Conservation (phyloP, 2,113 vertebrate species). For the Notiomystis cincta region DNA sequence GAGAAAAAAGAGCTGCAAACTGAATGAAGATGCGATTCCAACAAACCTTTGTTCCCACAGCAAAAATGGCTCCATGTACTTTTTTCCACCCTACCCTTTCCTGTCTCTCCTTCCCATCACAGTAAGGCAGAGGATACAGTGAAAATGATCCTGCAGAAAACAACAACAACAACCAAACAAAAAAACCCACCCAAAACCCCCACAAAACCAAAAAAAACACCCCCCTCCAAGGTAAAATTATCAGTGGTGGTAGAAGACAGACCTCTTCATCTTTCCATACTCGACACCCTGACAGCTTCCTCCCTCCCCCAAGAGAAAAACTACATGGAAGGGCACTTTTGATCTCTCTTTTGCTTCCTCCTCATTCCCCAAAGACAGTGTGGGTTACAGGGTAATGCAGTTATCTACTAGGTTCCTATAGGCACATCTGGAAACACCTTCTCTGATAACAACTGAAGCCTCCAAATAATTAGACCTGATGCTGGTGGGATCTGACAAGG, state of each 20-base stretch:
- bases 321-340: background rate
- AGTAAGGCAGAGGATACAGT: background rate
- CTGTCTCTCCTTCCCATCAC: background rate
- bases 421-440: background rate
- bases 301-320: background rate
- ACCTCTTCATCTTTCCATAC: background rate
- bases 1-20: conserved; percentile 9
- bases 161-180: background rate
- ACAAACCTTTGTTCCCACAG: background rate
- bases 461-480: background rate
- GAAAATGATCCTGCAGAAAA: background rate
- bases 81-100: background rate
- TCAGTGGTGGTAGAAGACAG: background rate
- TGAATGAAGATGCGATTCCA: background rate
- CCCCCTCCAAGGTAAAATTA: background rate
- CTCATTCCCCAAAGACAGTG: background rate
- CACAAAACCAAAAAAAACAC: background rate
- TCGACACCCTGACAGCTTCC: background rate
- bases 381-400: background rate
- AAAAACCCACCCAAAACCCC: too few relatives aligned
- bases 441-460: background rate
- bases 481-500: background rate
- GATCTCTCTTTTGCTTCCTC: background rate
- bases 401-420: background rate
- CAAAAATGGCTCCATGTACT: background rate